phyloP scores from a whole-genome alignment of 2,113 vertebrate genomes.

The Alosa alosa region DNA sequence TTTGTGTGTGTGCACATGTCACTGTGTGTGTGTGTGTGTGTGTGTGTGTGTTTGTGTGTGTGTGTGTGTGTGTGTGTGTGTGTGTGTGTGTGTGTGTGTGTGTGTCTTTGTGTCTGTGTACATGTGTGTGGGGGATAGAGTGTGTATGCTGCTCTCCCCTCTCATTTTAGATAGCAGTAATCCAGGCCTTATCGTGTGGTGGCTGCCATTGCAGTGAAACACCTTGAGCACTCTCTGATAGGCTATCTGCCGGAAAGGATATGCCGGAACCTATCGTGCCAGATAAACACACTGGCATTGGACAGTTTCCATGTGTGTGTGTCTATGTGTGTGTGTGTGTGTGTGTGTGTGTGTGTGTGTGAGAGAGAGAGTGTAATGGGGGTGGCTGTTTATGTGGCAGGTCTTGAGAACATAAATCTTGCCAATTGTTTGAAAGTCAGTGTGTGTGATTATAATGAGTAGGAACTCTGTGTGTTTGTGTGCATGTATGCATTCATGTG shows the following conservation, averaged over 20 bases:
- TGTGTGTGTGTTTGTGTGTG: neutral
- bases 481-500: slow-evolving; percentile 24
- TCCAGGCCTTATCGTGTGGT: slow-evolving; percentile 49
- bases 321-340: slow-evolving; percentile 20
- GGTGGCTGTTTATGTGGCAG: slow-evolving; percentile 26
- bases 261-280: slow-evolving; percentile 32
- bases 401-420: neutral
- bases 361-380: neutral
- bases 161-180: slow-evolving; percentile 47
- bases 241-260: slow-evolving; percentile 54
- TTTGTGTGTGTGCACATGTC: neutral
- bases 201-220: slow-evolving; percentile 52
- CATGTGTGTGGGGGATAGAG: neutral
- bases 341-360: slow-evolving; percentile 36
- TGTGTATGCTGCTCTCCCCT: slow-evolving; percentile 29
- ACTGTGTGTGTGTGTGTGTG: neutral
- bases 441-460: neutral
- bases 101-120: neutral
- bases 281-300: slow-evolving; percentile 34
- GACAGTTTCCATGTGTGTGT: slow-evolving; percentile 23
- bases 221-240: slow-evolving; percentile 51
- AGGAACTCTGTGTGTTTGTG: neutral
- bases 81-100: neutral
- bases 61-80: slow-evolving; percentile 5
- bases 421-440: neutral